Evolutionary conservation across 2,888 invertebrate genomes (phyloP), one percentile per base, ranked within the genome.

Genomic region (Pedicia rivosa): DNA sequence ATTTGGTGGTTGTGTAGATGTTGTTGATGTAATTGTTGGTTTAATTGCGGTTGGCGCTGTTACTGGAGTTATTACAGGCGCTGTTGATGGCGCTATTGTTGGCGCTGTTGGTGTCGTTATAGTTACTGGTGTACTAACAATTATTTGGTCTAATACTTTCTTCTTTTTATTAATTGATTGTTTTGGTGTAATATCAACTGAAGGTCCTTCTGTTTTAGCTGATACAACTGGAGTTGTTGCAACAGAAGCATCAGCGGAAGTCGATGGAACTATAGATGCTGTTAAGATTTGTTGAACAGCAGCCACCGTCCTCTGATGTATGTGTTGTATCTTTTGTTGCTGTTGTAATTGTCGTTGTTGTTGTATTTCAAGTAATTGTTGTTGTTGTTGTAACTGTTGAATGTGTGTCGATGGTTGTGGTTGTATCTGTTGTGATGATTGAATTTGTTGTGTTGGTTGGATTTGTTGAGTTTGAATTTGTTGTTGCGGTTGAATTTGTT

Each of bases 131-230:
- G n/a, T n/a, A n/a, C n/a, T n/a, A 24, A 4, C n/a, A 24, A 20
- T 20, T 20, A 20, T 20, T 20, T 20, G 5, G 5, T 5, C 24
- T 24, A 10, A 24, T n/a, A 8, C 24, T 8, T 24, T 24, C n/a
- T 24, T 24, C n/a, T 24, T 24, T 10, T 8, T 24, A 5, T 10
- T 4, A 24, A 24, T n/a, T 10, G 8, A 61, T 51, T 50, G 49
- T 35, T 52, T 53, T 16, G 56, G 55, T 34, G 52, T 50, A 45
- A 60, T 59, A 48, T 60, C 60, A 14, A 59, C 54, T 49, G n/a
- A n/a, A n/a, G 73, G 75, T 48, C 72, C 73, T 51, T 77, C 74
- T 38, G 74, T 70, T 62, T 73, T 74, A 43, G 78, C 78, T 43
- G 78, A 78, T 38, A 78, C 78, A 44, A 78, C 68, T 30, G 78